Percentiles rank a stretch among this genome's conserved stretches.
phyloP scores from a whole-genome alignment of 2,113 vertebrate species.

The Prolemur simus region DNA sequence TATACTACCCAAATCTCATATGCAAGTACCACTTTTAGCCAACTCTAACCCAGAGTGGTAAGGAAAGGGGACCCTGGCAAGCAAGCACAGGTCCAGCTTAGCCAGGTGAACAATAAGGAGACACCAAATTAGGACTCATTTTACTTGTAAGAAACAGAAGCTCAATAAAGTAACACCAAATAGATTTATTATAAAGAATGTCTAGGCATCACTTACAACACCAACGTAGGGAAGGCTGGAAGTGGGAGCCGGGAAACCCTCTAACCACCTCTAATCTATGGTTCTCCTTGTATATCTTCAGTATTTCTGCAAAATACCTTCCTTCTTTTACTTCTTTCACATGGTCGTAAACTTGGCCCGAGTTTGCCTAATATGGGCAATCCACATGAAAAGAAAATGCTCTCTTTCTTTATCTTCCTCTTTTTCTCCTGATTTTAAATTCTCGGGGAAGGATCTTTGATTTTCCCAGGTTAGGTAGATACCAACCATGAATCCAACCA shows the following conservation, averaged over 20 bases:
- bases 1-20: not conserved
- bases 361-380: not conserved
- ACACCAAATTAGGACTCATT: not conserved
- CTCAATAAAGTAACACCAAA: not conserved
- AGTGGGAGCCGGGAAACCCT: not conserved
- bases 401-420: not conserved
- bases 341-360: not conserved
- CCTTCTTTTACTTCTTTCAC: not conserved
- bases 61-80: not conserved
- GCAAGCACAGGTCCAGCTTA: not conserved
- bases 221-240: not conserved
- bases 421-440: not conserved
- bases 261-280: not conserved
- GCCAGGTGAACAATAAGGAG: not conserved
- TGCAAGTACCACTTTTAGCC: not conserved
- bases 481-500: not conserved
- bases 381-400: not conserved
- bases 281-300: not conserved
- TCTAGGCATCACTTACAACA: not conserved
- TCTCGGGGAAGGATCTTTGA: not conserved
- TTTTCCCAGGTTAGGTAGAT: not conserved
- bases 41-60: not conserved
- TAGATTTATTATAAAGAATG: not conserved
- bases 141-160: not conserved
- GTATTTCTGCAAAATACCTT: not conserved